These are phyloP conservation scores for Aythya baeri DNA, from an alignment of 2,113 vertebrate genomes.

Conservation along the genomic window DNA sequence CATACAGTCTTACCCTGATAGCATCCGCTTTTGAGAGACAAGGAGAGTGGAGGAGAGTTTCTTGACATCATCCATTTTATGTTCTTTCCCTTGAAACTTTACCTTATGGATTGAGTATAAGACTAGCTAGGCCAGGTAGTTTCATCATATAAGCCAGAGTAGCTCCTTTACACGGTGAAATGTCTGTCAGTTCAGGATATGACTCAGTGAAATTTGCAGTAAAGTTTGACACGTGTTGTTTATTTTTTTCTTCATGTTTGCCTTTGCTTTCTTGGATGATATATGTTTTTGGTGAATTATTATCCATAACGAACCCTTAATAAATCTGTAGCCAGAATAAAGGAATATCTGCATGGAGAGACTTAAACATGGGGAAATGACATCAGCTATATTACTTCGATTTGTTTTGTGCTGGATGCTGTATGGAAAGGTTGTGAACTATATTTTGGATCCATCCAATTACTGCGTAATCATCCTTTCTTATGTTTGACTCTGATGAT, in stretches of 20 bases:
- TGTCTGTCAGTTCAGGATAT: neutral
- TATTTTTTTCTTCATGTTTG: neutral
- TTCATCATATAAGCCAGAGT: neutral
- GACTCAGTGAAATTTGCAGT: constrained; percentile 9
- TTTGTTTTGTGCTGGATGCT: constrained; percentile 1
- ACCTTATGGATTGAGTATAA: neutral
- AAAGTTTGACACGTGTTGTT: neutral
- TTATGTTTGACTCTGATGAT: neutral
- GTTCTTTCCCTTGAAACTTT: constrained; percentile 21
- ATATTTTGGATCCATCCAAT: constrained; percentile 44
- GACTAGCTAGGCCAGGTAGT: neutral
- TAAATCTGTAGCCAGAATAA: constrained; percentile 8
- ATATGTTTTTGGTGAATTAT: neutral
- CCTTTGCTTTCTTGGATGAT: neutral
- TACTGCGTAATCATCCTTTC: constrained; percentile 33
- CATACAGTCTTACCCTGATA: neutral
- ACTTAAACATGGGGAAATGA: neutral
- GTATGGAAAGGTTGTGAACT: constrained; percentile 27
- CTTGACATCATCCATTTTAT: neutral
- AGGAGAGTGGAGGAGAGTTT: neutral
- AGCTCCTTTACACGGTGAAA: neutral
- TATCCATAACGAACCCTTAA: neutral
- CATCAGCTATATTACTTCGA: constrained; percentile 24
- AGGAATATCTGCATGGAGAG: neutral
- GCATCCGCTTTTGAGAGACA: neutral